Conservation (phyloP, 2,888 invertebrate species). For the Torymus tubicola region DNA sequence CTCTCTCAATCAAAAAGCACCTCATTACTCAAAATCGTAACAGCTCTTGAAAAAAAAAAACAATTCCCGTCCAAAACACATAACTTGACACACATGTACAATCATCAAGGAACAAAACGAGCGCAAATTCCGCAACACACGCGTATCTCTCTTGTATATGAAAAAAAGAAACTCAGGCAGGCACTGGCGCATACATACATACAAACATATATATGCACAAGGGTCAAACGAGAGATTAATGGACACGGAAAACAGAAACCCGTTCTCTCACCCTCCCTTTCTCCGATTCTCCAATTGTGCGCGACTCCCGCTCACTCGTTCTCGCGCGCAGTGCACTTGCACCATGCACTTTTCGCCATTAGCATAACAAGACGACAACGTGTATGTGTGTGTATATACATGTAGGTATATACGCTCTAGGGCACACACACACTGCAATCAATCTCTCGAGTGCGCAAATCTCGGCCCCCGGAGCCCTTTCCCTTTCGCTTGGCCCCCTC, state of each 20-base stretch:
- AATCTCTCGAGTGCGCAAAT: no score
- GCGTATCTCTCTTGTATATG: no score
- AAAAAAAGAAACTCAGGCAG: neutral
- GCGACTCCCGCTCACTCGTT: neutral
- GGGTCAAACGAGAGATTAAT: slow-evolving; percentile 51
- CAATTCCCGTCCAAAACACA: no score
- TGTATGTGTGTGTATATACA: no score
- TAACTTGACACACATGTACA: neutral
- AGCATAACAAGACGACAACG: slow-evolving; percentile 68
- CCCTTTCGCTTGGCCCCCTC: no score
- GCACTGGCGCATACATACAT: no score
- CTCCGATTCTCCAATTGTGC: neutral
- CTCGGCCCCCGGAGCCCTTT: no score
- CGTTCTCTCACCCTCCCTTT: neutral
- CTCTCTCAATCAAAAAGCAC: no score
- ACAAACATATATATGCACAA: neutral
- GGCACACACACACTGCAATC: no score
- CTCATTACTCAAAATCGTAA: no score
- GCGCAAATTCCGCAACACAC: slow-evolving; percentile 28
- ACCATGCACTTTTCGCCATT: slow-evolving; percentile 68
- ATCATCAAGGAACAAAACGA: slow-evolving; percentile 8
- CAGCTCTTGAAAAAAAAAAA: no score
- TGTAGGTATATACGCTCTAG: no score
- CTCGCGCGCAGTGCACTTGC: slow-evolving; percentile 9
- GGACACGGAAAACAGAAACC: slow-evolving; percentile 30